These are phyloP conservation scores for Orthosia incerta DNA, from an alignment of 2,888 invertebrate species.

Conservation along the genomic window DNA sequence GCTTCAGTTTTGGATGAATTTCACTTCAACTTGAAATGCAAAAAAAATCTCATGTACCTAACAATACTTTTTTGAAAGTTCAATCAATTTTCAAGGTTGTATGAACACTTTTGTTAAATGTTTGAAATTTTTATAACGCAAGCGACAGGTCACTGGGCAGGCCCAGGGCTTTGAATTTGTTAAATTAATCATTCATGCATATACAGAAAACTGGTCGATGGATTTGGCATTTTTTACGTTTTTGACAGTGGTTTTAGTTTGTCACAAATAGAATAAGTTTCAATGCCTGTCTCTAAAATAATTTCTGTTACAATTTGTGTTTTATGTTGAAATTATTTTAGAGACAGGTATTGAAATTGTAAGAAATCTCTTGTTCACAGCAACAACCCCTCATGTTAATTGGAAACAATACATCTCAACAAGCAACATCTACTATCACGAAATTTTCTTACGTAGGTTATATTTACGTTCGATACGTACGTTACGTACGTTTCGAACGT, in stretches of 20 bases:
- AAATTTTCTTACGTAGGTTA: neutral
- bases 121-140: conserved; percentile 31
- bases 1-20: no score
- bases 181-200: conserved; percentile 40
- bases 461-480: no score
- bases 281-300: no score
- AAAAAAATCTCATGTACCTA: no score
- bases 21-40: no score
- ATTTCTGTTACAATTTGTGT: no score
- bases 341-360: no score
- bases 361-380: neutral
- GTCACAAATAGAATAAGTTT: neutral
- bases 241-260: neutral
- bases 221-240: conserved; percentile 14
- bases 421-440: neutral
- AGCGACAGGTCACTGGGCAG: neutral
- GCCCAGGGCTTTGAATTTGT: conserved; percentile 30
- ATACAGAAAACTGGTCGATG: conserved; percentile 9
- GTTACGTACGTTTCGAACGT: no score
- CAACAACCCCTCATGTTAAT: neutral
- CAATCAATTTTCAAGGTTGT: neutral
- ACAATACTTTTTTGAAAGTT: neutral
- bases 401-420: neutral
- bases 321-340: no score
- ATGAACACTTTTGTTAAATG: conserved; percentile 13